Percentiles rank a stretch among this genome's conserved stretches.
Evolutionary conservation across 1,140 invertebrate genomes (phyloP).

Genomic region (Cyclina sinensis): DNA sequence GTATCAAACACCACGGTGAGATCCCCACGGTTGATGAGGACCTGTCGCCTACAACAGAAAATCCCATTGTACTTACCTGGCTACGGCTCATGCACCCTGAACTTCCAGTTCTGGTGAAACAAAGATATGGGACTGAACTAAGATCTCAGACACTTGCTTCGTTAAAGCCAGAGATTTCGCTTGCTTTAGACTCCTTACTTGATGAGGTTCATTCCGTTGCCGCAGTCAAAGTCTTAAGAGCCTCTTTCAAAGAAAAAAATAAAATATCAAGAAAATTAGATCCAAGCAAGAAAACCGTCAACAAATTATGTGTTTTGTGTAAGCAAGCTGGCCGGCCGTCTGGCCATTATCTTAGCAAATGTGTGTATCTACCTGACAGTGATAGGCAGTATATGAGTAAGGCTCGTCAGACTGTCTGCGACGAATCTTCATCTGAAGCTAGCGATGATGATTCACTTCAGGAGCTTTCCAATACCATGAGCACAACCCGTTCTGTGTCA

Average conservation of each 20-base stretch:
- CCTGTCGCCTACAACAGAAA: slow-evolving; percentile 58
- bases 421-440: neutral
- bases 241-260: neutral
- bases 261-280: neutral
- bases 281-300: neutral
- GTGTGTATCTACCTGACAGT: slow-evolving; percentile 36
- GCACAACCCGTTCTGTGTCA: neutral
- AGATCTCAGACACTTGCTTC: slow-evolving; percentile 5
- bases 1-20: slow-evolving; percentile 64
- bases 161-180: slow-evolving; percentile 20
- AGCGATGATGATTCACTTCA: neutral
- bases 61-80: neutral
- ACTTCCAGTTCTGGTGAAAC: slow-evolving; percentile 11
- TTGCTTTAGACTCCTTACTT: neutral
- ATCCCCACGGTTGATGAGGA: slow-evolving; percentile 64
- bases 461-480: neutral
- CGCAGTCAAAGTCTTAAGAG: slow-evolving; percentile 15
- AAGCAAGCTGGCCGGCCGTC: slow-evolving; percentile 45
- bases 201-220: slow-evolving; percentile 23
- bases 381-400: slow-evolving; percentile 44
- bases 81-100: neutral
- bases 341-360: slow-evolving; percentile 63
- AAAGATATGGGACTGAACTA: slow-evolving; percentile 21
- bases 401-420: neutral
- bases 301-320: slow-evolving; percentile 47